Base-by-base conservation (phyloP, 2,113 vertebrate genomes). In the Noturus placidus region DNA sequence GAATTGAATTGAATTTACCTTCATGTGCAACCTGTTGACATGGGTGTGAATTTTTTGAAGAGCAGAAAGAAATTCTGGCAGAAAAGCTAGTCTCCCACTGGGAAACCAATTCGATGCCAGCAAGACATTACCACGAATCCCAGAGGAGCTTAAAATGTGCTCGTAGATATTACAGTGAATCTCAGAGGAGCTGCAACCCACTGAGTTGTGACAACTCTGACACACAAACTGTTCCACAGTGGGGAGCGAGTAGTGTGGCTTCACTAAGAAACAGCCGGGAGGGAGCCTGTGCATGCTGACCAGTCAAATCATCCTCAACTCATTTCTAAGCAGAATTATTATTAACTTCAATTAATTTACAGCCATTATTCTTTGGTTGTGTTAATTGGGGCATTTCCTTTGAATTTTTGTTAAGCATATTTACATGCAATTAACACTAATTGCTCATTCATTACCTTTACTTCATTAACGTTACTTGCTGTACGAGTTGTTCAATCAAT, bases 161-260 rank as follows among this genome's bases (percentile, higher is more conserved):
- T 84, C 14, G 67, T 86, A 91, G 86, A 86, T 67, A 84, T 88
- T 88, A 89, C 86, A 82, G 78, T 70, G 76, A 70, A 54, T 90
- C 90, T 89, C 87, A 52, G 61, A 92, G 90, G 91, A 91, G 85
- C 61, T 70, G 33, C 61, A 82, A 89, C 85, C 91, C 87, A 88
- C 89, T 91, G 91, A 91, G 83, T 89, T 92, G 90, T 92, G 87
- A 92, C 89, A 91, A 89, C 87, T 89, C 88, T 89, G 85, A 89
- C 27, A 77, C 83, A 89, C 69, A 88, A 90, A 85, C 90, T 89
- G 84, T 61, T 74, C 14, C 76, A 87, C 42, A n/a, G 50, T n/a
- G 63, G 61, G n/a, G 22, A 56, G 61, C 20, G 61, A 57, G 59
- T 87, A 38, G 38, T 65, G 63, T 54, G 33, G 35, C 65, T 80